These are phyloP conservation scores for Cheilosia variabilis DNA, from an alignment of 2,888 invertebrate genomes.

Conservation along the genomic window DNA sequence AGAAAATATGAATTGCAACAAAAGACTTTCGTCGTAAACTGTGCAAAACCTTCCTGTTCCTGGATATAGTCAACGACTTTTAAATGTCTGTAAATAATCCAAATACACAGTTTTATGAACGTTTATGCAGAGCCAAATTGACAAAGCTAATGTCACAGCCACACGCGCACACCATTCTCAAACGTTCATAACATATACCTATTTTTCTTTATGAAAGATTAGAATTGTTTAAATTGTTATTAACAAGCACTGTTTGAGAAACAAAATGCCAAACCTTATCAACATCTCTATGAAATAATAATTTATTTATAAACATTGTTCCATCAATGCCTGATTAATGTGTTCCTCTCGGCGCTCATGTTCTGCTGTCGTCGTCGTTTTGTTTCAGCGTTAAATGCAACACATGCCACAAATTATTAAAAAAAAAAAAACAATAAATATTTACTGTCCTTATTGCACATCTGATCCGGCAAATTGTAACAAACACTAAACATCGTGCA, in stretches of 20 bases:
- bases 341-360: conserved; percentile 22
- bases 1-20: too few relatives aligned
- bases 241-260: neutral
- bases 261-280: conserved; percentile 16
- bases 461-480: conserved; percentile 55
- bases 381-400: conserved; percentile 38
- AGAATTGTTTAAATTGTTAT: neutral
- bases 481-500: conserved; percentile 51
- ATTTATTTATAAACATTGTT: conserved; percentile 54
- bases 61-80: too few relatives aligned
- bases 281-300: conserved; percentile 27
- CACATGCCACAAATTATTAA: conserved; percentile 58
- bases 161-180: too few relatives aligned
- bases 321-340: conserved; percentile 62
- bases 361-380: conserved; percentile 19
- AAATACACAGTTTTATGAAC: too few relatives aligned
- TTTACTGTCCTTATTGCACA: conserved; percentile 42
- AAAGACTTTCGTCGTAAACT: too few relatives aligned
- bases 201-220: neutral
- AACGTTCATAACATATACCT: neutral
- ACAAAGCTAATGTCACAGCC: too few relatives aligned
- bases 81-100: too few relatives aligned
- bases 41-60: too few relatives aligned
- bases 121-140: too few relatives aligned
- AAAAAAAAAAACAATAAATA: conserved; percentile 38